Base-by-base conservation (phyloP, 2,113 vertebrate genomes). In the Xenotilapia leptura region DNA sequence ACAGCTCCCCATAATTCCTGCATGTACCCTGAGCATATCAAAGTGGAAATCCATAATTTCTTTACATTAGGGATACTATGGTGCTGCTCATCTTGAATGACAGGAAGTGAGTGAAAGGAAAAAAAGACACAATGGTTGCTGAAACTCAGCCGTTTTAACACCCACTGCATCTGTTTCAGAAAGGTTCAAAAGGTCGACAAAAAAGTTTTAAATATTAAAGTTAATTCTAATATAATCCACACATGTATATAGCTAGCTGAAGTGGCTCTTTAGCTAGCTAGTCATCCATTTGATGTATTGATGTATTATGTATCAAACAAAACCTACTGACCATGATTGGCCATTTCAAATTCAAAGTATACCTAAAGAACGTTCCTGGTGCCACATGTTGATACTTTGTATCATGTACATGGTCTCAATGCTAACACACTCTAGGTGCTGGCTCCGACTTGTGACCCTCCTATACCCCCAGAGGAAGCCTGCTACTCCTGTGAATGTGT, bases 361-460 rank as follows among this genome's bases (percentile, higher is more conserved):
- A 45, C 21, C 65, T 73, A 73, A 73, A 73, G 38, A 73, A 62
- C 0, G 58, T 19, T 62, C 31, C 2, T 36, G 58, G 17, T 62
- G 58, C 31, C 58, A 62, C 58, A 62, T 62, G 58, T 62, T 62
- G 58, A 62, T 36, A 65, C 19, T 38, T 38, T 65, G 33, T 65
- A 21, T 38, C 60, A n/a, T 38, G 33, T 42, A 42, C 31, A 49
- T 33, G 3, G 21, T 49, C 54, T 53, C n/a, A 45, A 73, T 42
- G 40, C 33, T 80, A 83, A 91, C 38, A 75, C 54, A 88, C 86
- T 92, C 56, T 2, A 45, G 91, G 90, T 33, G 83, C 86, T 80
- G 91, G 42, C 83, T 83, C 79, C 6, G 33, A 87, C 82, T 51
- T 26, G 65, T 79, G 85, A 91, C 85, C 51, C 79, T 42, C 21